Conservation (phyloP, 1,140 invertebrate genomes). For the Drosophila biarmipes region DNA sequence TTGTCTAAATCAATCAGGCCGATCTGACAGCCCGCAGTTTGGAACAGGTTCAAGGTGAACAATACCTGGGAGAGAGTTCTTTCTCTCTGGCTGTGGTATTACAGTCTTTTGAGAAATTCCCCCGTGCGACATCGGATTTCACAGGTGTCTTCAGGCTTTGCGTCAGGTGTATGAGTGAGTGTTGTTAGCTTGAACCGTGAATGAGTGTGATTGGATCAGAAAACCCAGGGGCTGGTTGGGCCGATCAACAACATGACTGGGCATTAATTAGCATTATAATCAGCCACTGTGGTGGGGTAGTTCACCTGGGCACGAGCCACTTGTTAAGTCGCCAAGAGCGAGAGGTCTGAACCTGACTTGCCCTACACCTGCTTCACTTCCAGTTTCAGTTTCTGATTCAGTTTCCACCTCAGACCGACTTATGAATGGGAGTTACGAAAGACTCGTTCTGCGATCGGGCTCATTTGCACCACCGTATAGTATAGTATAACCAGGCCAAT, state of each 20-base stretch:
- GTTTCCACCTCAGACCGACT: conserved; percentile 15
- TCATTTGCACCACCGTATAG: conserved; percentile 40
- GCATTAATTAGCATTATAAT: conserved; percentile 76
- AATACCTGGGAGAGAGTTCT: conserved; percentile 16
- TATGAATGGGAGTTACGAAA: conserved; percentile 56
- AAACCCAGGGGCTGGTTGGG: conserved; percentile 17
- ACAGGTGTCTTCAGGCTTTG: conserved; percentile 38
- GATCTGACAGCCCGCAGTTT: conserved; percentile 10
- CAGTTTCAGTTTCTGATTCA: conserved; percentile 8
- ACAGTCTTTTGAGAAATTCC: background rate
- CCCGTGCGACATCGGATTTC: conserved; percentile 17
- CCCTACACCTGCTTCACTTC: conserved; percentile 59
- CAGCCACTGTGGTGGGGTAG: conserved; percentile 62
- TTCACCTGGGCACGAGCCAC: conserved; percentile 78
- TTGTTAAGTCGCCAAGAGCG: conserved; percentile 40
- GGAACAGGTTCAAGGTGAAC: conserved; percentile 31
- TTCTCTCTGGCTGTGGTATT: conserved; percentile 4
- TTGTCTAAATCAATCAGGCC: conserved; percentile 41
- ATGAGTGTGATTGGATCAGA: conserved; percentile 45
- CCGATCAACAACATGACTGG: conserved; percentile 49
- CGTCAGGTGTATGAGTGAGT: conserved; percentile 33
- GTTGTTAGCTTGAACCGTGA: conserved; percentile 32
- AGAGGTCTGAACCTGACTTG: conserved; percentile 53
- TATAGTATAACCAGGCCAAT: conserved; percentile 50
- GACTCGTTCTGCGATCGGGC: conserved; percentile 28